Evolutionary conservation across 2,888 invertebrate species (phyloP).

Genomic region (Eupithecia tripunctaria): DNA sequence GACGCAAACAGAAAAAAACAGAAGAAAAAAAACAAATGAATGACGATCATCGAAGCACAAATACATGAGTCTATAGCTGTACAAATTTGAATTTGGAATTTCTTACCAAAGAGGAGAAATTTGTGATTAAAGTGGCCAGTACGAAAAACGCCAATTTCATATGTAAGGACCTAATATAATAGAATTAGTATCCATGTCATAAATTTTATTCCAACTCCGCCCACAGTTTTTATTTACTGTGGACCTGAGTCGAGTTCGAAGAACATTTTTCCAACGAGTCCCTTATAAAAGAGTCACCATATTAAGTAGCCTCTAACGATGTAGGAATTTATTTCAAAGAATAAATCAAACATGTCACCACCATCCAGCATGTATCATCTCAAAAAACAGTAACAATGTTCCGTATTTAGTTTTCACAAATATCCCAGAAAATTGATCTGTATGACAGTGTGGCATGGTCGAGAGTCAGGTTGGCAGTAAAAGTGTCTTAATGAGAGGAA

Average conservation of each 20-base stretch:
- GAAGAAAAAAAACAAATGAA: too few species aligned
- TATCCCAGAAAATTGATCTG: slow-evolving; percentile 22
- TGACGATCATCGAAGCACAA: too few species aligned
- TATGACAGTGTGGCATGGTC: slow-evolving; percentile 31
- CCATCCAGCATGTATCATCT: slow-evolving; percentile 40
- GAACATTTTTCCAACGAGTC: not conserved
- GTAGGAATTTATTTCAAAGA: slow-evolving; percentile 43
- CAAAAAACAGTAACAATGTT: slow-evolving; percentile 47
- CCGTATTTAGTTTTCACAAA: slow-evolving; percentile 34
- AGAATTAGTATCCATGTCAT: not conserved
- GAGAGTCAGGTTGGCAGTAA: slow-evolving; percentile 17
- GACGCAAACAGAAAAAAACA: too few species aligned
- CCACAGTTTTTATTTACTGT: not conserved
- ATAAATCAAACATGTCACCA: slow-evolving; percentile 50
- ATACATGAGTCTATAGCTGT: too few species aligned
- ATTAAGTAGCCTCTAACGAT: slow-evolving; percentile 38
- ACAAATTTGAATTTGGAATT: too few species aligned
- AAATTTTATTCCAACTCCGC: not conserved
- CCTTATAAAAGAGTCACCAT: slow-evolving; percentile 19
- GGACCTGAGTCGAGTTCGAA: not conserved
- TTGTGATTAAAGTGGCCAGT: too few species aligned
- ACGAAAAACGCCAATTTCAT: too few species aligned
- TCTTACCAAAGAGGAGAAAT: too few species aligned
- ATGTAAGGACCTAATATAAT: too few species aligned
- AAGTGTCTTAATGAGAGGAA: slow-evolving; percentile 49